Evolutionary conservation across 2,888 invertebrate genomes (phyloP).

Genomic region (Heteromyza rotundicornis): DNA sequence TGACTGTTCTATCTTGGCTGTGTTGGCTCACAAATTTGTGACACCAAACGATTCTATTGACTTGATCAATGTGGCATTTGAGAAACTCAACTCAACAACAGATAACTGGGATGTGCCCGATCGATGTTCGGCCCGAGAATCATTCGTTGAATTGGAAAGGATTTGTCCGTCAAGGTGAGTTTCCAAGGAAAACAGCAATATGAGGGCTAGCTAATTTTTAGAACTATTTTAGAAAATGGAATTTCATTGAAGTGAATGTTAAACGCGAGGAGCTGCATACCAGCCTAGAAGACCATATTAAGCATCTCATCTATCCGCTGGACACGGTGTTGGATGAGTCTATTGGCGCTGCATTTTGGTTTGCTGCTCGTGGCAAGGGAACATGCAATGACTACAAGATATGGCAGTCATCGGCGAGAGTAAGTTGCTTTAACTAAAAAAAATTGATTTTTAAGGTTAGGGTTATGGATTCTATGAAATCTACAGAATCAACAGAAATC

Average conservation of each 20-base stretch:
- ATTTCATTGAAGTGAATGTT: slow-evolving; percentile 82
- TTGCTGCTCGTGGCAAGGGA: slow-evolving; percentile 82
- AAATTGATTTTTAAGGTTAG: too few species aligned
- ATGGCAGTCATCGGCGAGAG: slow-evolving; percentile 41
- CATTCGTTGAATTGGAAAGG: slow-evolving; percentile 71
- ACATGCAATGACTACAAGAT: slow-evolving; percentile 21
- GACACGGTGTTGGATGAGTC: slow-evolving; percentile 93
- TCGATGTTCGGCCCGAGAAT: slow-evolving; percentile 76
- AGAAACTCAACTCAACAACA: slow-evolving; percentile 53
- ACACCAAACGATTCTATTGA: slow-evolving; percentile 77
- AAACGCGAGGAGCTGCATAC: slow-evolving; percentile 69
- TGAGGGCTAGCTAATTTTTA: slow-evolving; percentile 23
- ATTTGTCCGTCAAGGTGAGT: slow-evolving; percentile 70
- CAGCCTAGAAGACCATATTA: slow-evolving; percentile 68
- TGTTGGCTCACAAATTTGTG: slow-evolving; percentile 76
- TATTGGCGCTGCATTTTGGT: slow-evolving; percentile 95
- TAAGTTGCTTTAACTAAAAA: too few species aligned
- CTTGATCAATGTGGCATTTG: slow-evolving; percentile 94
- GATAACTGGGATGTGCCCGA: slow-evolving; percentile 78
- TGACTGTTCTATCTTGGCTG: slow-evolving; percentile 91
- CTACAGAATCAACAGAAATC: too few species aligned
- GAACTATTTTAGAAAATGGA: slow-evolving; percentile 72
- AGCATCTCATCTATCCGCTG: slow-evolving; percentile 83
- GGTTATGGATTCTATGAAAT: too few species aligned
- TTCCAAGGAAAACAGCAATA: too few species aligned